These are phyloP conservation scores for Cololabis saira DNA, from an alignment of 2,113 vertebrate species.

Conservation along the genomic window DNA sequence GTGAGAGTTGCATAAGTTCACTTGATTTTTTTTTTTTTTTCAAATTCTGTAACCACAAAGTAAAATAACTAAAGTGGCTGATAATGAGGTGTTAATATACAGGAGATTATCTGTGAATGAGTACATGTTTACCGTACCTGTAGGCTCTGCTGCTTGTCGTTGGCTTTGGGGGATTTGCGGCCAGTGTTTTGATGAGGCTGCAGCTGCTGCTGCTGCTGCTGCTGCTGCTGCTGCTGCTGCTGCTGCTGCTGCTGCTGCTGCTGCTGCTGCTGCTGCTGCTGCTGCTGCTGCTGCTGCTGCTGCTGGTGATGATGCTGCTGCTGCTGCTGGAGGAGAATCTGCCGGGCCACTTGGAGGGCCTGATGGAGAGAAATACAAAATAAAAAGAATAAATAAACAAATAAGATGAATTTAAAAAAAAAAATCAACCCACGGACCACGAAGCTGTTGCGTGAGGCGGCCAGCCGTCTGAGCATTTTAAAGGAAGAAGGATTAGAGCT, in stretches of 20 bases:
- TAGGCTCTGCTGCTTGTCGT: constrained; percentile 90
- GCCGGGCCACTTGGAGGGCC: constrained; percentile 95
- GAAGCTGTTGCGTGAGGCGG: too few relatives aligned
- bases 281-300: constrained; percentile 87
- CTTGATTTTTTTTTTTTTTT: constrained; percentile 17
- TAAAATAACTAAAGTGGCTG: constrained; percentile 24
- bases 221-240: constrained; percentile 80
- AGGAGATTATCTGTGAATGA: background rate
- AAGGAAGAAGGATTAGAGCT: too few relatives aligned
- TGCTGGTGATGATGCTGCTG: constrained; percentile 77
- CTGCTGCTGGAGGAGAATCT: constrained; percentile 93
- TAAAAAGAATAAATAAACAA: background rate
- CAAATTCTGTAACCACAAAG: constrained; percentile 41
- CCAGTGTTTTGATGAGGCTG: constrained; percentile 85
- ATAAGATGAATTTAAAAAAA: too few relatives aligned
- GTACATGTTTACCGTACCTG: constrained; percentile 84
- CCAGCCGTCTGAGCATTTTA: too few relatives aligned
- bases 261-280: constrained; percentile 75
- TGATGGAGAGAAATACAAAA: constrained; percentile 68
- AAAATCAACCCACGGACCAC: too few relatives aligned
- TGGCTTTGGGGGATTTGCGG: constrained; percentile 92
- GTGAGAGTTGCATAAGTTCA: constrained; percentile 34
- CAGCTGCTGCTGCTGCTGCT: constrained; percentile 83
- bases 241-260: constrained; percentile 87
- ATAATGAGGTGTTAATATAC: constrained; percentile 17